phyloP scores from a whole-genome alignment of 2,888 invertebrate genomes.

The Sympetrum striolatum region DNA sequence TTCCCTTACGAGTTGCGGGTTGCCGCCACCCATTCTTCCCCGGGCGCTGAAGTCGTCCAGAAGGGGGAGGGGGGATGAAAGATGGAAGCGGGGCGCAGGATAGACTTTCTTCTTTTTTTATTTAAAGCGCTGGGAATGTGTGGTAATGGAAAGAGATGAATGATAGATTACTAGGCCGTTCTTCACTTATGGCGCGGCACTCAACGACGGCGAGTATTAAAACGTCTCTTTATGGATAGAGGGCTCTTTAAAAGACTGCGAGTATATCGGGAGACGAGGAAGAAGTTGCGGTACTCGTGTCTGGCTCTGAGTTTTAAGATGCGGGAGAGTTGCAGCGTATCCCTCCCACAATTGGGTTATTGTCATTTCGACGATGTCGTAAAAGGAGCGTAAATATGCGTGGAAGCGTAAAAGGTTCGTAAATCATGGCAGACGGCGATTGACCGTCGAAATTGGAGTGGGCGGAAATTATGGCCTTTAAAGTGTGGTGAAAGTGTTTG shows the following conservation, averaged over 20 bases:
- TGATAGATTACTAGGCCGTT: neutral
- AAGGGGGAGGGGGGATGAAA: neutral
- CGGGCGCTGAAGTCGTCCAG: neutral
- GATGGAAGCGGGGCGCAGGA: neutral
- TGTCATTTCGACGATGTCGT: neutral
- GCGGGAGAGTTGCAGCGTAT: neutral
- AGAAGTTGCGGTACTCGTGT: neutral
- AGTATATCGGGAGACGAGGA: neutral
- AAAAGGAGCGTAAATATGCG: neutral
- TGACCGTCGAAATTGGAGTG: neutral
- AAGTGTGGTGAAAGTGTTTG: too few species aligned
- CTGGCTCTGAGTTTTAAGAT: neutral
- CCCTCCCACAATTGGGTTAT: neutral
- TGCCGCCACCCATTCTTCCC: neutral
- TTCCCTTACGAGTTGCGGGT: neutral
- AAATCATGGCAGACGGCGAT: neutral
- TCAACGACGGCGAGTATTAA: neutral
- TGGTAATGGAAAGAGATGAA: constrained; percentile 5
- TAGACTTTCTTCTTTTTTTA: neutral
- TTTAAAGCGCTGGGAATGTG: neutral
- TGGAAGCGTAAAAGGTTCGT: neutral
- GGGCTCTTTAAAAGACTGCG: neutral
- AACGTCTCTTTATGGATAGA: neutral
- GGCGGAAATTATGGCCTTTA: too few species aligned
- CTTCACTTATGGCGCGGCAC: neutral